Evolutionary conservation across 2,888 invertebrate species (phyloP).

Genomic region (Brachyptera risi): DNA sequence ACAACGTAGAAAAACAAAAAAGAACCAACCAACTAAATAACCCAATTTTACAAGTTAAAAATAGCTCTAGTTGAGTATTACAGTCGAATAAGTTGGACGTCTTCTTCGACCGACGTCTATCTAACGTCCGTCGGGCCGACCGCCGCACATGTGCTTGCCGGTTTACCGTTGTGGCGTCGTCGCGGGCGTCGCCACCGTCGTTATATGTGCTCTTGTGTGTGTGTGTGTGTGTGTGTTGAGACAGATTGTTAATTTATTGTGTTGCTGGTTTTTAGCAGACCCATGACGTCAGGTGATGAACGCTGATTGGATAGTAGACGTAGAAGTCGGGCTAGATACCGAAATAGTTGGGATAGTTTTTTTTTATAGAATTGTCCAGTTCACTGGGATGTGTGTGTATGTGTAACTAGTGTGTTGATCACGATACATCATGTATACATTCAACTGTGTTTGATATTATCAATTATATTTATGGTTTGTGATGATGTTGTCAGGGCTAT

Average conservation of each 20-base stretch:
- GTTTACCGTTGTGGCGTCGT: not conserved
- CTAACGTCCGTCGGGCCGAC: too few relatives aligned
- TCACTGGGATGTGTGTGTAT: not conserved
- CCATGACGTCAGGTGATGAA: not conserved
- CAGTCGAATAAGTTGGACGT: not conserved
- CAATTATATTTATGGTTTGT: too few relatives aligned
- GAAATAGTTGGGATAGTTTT: constrained; percentile 11
- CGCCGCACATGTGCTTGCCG: too few relatives aligned
- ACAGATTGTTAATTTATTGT: constrained; percentile 19
- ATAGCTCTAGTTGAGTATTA: too few relatives aligned
- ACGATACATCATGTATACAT: too few relatives aligned
- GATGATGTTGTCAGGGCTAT: too few relatives aligned
- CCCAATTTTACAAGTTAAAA: constrained; percentile 12
- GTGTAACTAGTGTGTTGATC: too few relatives aligned
- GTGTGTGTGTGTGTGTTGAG: constrained; percentile 2
- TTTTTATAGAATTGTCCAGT: constrained; percentile 15
- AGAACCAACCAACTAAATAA: constrained; percentile 16
- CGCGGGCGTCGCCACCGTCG: not conserved
- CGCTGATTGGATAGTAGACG: not conserved
- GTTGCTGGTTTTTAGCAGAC: constrained; percentile 13
- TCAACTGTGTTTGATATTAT: too few relatives aligned
- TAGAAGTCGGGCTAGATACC: not conserved
- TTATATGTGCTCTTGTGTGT: not conserved
- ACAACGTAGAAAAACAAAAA: too few relatives aligned
- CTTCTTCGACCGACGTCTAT: not conserved